These are phyloP conservation scores for Danio choprae DNA, from an alignment of 2,797 vertebrate species.

Conservation along the genomic window DNA sequence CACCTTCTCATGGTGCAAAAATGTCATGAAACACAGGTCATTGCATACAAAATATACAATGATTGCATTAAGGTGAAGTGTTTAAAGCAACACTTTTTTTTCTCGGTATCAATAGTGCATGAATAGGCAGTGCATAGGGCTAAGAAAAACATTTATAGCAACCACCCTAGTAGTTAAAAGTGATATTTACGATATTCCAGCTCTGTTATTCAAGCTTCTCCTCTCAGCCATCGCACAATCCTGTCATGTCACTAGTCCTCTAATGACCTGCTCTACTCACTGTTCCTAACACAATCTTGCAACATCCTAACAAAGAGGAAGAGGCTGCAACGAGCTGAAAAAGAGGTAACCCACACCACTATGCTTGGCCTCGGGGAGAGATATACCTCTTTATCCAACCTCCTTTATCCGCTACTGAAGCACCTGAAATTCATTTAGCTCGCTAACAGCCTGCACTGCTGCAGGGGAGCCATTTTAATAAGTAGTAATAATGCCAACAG, in stretches of 20 bases:
- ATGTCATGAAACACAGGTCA: neutral
- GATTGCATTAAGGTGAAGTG: constrained; percentile 16
- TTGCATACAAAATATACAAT: neutral
- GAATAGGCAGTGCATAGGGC: neutral
- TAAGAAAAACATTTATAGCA: neutral
- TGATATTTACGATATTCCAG: neutral
- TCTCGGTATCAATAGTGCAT: neutral
- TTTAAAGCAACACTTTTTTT: constrained; percentile 3
- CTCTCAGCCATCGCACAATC: constrained; percentile 5
- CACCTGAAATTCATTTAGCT: constrained; percentile 80
- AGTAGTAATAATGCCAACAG: constrained; percentile 75
- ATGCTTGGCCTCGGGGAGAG: constrained; percentile 55
- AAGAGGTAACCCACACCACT: constrained; percentile 65
- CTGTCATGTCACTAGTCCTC: constrained; percentile 25
- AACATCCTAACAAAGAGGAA: constrained; percentile 54
- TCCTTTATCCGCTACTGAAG: constrained; percentile 70
- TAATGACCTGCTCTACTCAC: constrained; percentile 44
- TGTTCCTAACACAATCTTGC: constrained; percentile 47
- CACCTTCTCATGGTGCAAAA: neutral
- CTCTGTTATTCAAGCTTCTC: constrained; percentile 14
- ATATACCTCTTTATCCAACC: constrained; percentile 66
- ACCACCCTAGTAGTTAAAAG: constrained; percentile 4
- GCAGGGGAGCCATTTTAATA: constrained; percentile 77
- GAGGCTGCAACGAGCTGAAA: constrained; percentile 68
- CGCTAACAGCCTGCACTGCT: constrained; percentile 71